Conservation (phyloP, 1,140 invertebrate genomes). For the Drosophila subpulchrella region DNA sequence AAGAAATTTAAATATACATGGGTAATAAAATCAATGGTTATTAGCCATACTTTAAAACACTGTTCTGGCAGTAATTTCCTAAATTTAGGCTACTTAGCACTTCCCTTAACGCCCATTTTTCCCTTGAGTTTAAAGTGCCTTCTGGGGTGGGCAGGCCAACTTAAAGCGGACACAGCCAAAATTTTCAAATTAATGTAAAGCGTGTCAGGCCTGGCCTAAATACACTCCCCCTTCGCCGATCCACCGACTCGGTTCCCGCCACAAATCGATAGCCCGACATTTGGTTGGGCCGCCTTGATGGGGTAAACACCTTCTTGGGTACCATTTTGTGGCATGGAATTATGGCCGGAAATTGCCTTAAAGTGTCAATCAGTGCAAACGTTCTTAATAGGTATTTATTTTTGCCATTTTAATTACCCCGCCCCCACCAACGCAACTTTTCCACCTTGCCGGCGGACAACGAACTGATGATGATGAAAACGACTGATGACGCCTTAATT, state of each 20-base stretch:
- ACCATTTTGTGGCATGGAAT: conserved; percentile 54
- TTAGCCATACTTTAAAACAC: too few species aligned
- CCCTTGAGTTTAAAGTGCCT: conserved; percentile 19
- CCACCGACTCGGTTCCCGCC: conserved; percentile 3
- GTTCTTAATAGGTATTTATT: conserved; percentile 63
- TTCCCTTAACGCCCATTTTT: conserved; percentile 10
- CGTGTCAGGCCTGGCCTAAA: conserved; percentile 40
- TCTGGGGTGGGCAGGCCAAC: background rate
- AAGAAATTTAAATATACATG: background rate
- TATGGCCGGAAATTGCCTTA: conserved; percentile 61
- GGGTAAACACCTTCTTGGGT: conserved; percentile 47
- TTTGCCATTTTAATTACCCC: conserved; percentile 63
- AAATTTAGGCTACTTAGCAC: conserved; percentile 21
- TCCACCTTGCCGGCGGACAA: conserved; percentile 23
- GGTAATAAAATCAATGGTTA: too few species aligned
- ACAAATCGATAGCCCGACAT: conserved; percentile 55
- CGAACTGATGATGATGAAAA: conserved; percentile 40
- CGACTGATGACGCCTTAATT: conserved; percentile 48
- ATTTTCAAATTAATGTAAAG: conserved; percentile 48
- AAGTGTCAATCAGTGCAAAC: conserved; percentile 58
- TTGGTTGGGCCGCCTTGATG: conserved; percentile 29
- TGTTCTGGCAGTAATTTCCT: conserved; percentile 7
- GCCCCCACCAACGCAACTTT: conserved; percentile 2
- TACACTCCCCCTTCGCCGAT: conserved; percentile 2
- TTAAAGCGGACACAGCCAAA: conserved; percentile 28